Evolutionary conservation across 2,888 invertebrate species (phyloP), one percentile per base, ranked within the genome.

Genomic region (Coremacera marginata): DNA sequence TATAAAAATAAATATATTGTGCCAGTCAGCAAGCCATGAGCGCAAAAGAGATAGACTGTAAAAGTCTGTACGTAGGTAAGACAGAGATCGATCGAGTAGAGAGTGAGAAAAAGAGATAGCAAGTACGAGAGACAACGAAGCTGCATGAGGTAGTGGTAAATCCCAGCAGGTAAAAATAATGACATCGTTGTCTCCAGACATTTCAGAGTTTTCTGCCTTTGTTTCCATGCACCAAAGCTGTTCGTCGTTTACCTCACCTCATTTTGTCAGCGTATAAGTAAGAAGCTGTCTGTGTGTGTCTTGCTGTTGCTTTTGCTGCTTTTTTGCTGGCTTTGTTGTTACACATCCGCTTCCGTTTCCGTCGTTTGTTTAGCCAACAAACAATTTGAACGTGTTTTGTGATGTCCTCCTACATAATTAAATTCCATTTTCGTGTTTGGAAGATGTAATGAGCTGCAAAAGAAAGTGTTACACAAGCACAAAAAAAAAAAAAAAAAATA

Each of bases 311-410:
- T n/a, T 51, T 16, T 22, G 31, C 31, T 31, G 11, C 27, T 25
- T 22, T 11, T 51, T 9, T 63, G 14, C 19, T 34, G 31, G 16
- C 37, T 14, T 27, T 8, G 34, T 31, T 63, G 63, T 31, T 31
- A 63, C 63, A 63, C 63, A 62, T 62, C 62, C 62, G 62, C n/a
- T 55, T 55, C 55, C 55, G 63, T 9, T 63, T 63, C 34, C n/a
- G 31, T 63, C 68, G 68, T 68, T 49, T 68, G 49, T 68, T 68
- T 68, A 27, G 49, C 44, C 51, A 68, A 68, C 60, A 62, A 60
- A 72, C 62, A 71, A 71, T 57, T 37, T 19, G 37, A 11, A 67
- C 55, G 52, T 67, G 55, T 25, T 65, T 22, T 25, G 74, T 44
- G 55, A 34, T 37, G 22, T 51, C 25, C 34, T 37, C 25, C 51